Evolutionary conservation across 2,797 vertebrate species (phyloP), one percentile per base, ranked within the genome.

Genomic region (Hafferia zeledoni): DNA sequence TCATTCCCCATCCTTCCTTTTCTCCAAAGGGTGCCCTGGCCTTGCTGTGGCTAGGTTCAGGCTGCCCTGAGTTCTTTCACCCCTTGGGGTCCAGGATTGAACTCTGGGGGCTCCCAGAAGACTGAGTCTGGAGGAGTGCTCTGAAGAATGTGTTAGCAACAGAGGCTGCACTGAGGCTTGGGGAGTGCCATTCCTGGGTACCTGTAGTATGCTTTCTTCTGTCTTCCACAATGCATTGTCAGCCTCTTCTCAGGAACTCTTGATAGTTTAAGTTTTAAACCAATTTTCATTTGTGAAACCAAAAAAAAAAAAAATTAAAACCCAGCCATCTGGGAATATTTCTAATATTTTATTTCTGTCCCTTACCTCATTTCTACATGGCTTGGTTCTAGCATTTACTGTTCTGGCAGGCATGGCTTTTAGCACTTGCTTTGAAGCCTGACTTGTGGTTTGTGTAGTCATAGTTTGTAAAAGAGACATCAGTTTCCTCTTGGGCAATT

Each of bases 401-500:
- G 33, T 70, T 83, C 71, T 80, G 33, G 18, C 57, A 80, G 64
- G 57, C 68, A 91, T 35, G 30, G 47, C 47, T 90, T 93, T 89
- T 71, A 81, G 46, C 37, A 19, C 64, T 91, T 72, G 6, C 70
- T 94, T 94, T 90, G 84, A 68, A 88, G 92, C 75, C 78, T 88
- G 61, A 28, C 57, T 80, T 87, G 90, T 90, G 55, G 75, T 93
- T 95, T 95, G 30, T 13, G 5, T 84, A 71, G 87, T 95, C 77
- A 90, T 71, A 69, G 72, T 50, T 83, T 69, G 87, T 87, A 90
- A 84, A 56, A 94, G 35, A 89, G 78, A 85, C 79, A 65, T 41
- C 78, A 68, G 88, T 89, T 97, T 98, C 95, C 95, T 97, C 90
- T 97, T 85, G 74, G 75, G 95, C 90, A 95, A 96, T 80, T 88